Evolutionary conservation across 2,113 vertebrate species (phyloP), one percentile per base, ranked within the genome.

Genomic region (Aegithalos caudatus): DNA sequence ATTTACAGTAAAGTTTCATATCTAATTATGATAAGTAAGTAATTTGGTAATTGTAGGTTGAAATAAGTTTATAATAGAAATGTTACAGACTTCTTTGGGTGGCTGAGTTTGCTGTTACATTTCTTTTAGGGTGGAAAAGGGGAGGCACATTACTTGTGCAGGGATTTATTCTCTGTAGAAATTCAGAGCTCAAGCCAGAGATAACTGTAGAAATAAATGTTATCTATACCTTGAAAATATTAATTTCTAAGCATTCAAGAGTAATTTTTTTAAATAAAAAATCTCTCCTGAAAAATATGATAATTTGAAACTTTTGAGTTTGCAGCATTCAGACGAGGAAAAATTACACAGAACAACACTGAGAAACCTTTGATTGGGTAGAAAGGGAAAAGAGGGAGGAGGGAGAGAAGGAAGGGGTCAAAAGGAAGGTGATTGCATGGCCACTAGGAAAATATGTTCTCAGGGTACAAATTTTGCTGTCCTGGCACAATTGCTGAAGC

Each of bases 11-110:
- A 92, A 88, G 53, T 82, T 90, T 93, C 10, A 35, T 86, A 35
- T 94, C 38, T 93, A 86, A 93, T 96, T 96, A 94, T 67, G 58
- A 61, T 83, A 90, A 95, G 95, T 94, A 92, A 79, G 57, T 60
- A 93, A 83, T 92, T 96, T 95, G 56, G 69, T 88, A 96, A 95
- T 94, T 93, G 82, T 58, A 86, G 72, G 78, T 88, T 86, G 76
- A 94, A 96, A 71, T 84, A 84, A 64, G 28, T 67, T 94, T 76
- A 38, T 73, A 90, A 47, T 74, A 73, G 57, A 62, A 86, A 77
- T 78, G 27, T 71, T 90, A 71, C 28, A 61, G 65, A 65, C 54
- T 90, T 28, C 40, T 85, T 80, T 92, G 71, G 16, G 33, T 77
- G 86, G 38, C 17, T 77, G 71, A 70, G 82, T 44, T 64, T 56